Conservation (phyloP, 2,797 vertebrate species). For the Loris lydekkerianus region DNA sequence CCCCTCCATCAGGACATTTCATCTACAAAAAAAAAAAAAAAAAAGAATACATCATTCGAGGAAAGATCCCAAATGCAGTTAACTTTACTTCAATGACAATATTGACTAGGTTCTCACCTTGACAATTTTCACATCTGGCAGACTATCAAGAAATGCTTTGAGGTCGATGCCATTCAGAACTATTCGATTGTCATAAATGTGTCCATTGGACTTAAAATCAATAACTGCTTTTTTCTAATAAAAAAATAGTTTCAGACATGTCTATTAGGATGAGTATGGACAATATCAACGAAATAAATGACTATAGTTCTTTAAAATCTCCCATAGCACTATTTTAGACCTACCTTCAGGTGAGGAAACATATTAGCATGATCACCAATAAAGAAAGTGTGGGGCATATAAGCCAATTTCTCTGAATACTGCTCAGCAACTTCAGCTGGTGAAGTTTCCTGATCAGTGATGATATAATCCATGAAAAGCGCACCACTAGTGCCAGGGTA, state of each 20-base stretch:
- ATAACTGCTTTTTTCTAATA: constrained; percentile 99
- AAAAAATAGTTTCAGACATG: background rate
- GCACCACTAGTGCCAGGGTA: constrained; percentile 99
- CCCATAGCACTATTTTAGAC: background rate
- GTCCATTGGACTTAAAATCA: constrained; percentile 99
- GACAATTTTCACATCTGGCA: constrained; percentile 98
- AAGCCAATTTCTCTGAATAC: constrained; percentile 98
- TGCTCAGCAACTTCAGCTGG: constrained; percentile 97
- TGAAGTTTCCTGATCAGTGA: constrained; percentile 98
- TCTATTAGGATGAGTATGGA: constrained; percentile 41
- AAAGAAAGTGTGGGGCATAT: constrained; percentile 99
- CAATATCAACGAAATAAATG: constrained; percentile 34
- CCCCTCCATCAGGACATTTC: constrained; percentile 96
- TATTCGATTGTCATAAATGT: constrained; percentile 99
- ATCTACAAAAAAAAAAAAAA: constrained; percentile 89
- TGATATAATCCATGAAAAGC: constrained; percentile 99
- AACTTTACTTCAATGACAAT: constrained; percentile 35
- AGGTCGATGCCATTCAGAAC: constrained; percentile 98
- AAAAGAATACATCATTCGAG: constrained; percentile 30
- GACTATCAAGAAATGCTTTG: constrained; percentile 98
- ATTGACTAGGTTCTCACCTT: constrained; percentile 91
- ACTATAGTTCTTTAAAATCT: constrained; percentile 33
- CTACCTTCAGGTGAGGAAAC: constrained; percentile 99
- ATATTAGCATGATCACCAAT: constrained; percentile 99
- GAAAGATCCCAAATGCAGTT: constrained; percentile 15